Percentiles rank a stretch among this genome's conserved stretches.
Evolutionary conservation across 2,113 vertebrate species (phyloP).

Genomic region (Microcebus jonahi): DNA sequence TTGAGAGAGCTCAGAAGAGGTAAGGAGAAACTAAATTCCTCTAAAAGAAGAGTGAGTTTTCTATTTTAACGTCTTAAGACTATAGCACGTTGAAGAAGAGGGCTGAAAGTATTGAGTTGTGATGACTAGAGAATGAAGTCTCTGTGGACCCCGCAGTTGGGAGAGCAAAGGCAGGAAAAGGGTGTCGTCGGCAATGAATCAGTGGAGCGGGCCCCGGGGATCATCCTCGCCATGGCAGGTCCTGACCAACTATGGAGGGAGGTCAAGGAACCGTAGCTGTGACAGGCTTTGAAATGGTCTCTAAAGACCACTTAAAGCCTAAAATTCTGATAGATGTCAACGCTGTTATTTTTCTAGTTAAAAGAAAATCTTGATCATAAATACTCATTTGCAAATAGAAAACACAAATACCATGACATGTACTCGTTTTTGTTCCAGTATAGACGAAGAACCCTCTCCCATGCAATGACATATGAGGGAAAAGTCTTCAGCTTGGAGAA

Average conservation of each 20-base stretch:
- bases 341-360: neutral
- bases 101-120: neutral
- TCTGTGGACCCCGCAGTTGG: neutral
- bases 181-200: neutral
- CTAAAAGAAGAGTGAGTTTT: neutral
- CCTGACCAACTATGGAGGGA: neutral
- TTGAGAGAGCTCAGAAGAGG: neutral
- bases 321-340: conserved; percentile 39
- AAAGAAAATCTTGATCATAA: conserved; percentile 4
- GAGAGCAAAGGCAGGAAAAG: neutral
- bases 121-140: neutral
- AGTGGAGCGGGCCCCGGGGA: neutral
- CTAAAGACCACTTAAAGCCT: neutral
- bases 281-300: neutral
- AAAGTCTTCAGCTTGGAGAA: neutral
- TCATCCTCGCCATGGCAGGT: neutral
- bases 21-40: neutral
- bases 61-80: neutral
- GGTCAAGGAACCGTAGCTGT: neutral
- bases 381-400: conserved; percentile 34
- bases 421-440: neutral
- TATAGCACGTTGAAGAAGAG: neutral
- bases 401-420: conserved; percentile 9
- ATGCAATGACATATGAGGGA: neutral
- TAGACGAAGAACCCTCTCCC: neutral